A percentile compares a stretch with the other conserved stretches of the same genome.
These are phyloP conservation scores for Sylvia borin DNA, from an alignment of 2,797 vertebrate genomes.

Conservation along the genomic window DNA sequence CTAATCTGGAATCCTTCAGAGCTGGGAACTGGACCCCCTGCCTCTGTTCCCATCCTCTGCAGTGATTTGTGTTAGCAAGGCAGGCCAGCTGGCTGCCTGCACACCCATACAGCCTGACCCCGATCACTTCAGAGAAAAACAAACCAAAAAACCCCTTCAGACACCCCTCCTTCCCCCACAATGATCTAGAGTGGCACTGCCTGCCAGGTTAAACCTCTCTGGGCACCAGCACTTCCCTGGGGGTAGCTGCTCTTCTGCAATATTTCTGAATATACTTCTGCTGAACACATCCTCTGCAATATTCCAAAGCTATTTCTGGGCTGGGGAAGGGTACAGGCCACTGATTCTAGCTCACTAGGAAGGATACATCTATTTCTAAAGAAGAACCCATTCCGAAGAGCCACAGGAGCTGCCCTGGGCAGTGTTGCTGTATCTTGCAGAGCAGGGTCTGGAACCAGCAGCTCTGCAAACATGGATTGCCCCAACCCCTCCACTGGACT, in stretches of 20 bases:
- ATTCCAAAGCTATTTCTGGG: neutral
- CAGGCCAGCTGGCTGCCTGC: slow-evolving; percentile 1
- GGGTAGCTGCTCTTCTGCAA: neutral
- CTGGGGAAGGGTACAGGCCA: neutral
- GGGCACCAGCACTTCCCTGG: neutral
- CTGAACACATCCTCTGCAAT: neutral
- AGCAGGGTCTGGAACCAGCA: neutral
- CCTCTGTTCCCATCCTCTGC: slow-evolving; percentile 45
- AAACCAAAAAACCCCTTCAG: neutral
- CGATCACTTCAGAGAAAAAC: neutral
- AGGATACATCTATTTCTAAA: neutral
- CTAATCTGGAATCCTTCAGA: slow-evolving; percentile 12
- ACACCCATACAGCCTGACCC: neutral
- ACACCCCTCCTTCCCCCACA: neutral
- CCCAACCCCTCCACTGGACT: neutral
- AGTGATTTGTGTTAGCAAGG: neutral
- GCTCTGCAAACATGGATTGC: neutral
- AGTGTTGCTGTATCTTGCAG: neutral
- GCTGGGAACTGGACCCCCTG: slow-evolving; percentile 45
- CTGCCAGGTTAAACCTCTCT: neutral
- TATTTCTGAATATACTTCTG: too few species aligned
- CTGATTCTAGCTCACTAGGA: neutral
- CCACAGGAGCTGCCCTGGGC: rapidly evolving
- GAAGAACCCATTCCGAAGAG: neutral
- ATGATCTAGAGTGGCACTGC: neutral